Base-by-base conservation (phyloP, 2,797 vertebrate species). In the Cyprinella venusta region DNA sequence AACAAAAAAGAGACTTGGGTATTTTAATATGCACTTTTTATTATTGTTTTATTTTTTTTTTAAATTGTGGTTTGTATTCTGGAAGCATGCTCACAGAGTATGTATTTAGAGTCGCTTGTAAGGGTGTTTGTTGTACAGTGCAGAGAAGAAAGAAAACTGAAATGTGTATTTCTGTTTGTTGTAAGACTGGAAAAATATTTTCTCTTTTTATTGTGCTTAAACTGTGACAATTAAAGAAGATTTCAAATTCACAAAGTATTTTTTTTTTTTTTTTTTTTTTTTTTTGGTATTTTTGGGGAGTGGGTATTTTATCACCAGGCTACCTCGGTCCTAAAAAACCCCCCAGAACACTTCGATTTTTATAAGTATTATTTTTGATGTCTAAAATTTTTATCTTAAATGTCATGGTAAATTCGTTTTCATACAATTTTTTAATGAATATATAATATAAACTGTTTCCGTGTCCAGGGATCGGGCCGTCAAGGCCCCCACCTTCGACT, bases 161-260 rank as follows among this genome's bases (percentile, higher is more conserved):
- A 82, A 40, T 21, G 30, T 40, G 48, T 38, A 52, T 72, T 84
- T 82, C 63, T 30, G 76, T 89, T 90, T 82, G 84, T 92, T 91
- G 91, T 92, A 92, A 93, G 92, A 90, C 91, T 87, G 89, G 92
- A 88, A 84, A 87, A 92, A 94, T 93, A 91, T 89, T 92, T 87
- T 94, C 91, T 94, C 94, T 93, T 94, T 94, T 85, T 92, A 82
- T 93, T 91, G 91, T 94, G 91, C 92, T 91, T 92, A 90, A 94
- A 94, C 92, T 95, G 94, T 95, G 94, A 95, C 91, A 88, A 95
- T 94, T 95, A 95, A 92, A 95, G 72, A 90, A 87, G 70, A 76
- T 88, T 83, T 92, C 82, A 89, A 86, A 83, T 86, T 42, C 82
- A 56, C 9, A 65, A 45, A 50, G 3, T 15, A 18, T 36, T 33